These are phyloP conservation scores for Lophura nycthemera DNA, from an alignment of 2,113 vertebrate genomes.

Conservation along the genomic window DNA sequence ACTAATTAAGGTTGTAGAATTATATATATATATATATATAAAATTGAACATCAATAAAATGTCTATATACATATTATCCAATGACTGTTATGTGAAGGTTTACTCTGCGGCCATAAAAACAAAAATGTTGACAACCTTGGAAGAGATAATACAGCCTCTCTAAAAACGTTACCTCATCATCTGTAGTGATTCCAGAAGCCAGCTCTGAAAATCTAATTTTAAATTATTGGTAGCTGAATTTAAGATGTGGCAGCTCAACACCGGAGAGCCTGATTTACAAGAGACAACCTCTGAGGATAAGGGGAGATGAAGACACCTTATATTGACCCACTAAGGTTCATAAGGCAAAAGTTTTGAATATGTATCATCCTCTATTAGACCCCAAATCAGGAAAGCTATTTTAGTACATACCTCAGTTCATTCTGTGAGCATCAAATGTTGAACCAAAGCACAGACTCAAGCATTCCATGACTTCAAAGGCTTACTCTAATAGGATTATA, in stretches of 20 bases:
- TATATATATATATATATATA: background rate
- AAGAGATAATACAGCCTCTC: background rate
- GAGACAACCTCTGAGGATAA: background rate
- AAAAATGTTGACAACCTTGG: fast-evolving
- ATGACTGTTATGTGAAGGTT: background rate
- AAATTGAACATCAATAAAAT: background rate
- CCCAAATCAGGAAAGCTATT: background rate
- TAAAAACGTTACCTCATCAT: background rate
- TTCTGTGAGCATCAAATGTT: background rate
- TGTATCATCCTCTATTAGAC: background rate
- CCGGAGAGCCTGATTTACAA: background rate
- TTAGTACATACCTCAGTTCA: background rate
- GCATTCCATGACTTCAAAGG: background rate
- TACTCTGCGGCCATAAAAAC: background rate
- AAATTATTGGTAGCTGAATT: background rate
- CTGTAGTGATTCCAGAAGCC: background rate
- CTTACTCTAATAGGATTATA: background rate
- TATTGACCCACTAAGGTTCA: background rate
- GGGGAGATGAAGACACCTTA: background rate
- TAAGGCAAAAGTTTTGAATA: background rate
- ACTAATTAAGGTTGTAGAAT: background rate
- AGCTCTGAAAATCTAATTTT: background rate
- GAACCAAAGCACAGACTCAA: background rate
- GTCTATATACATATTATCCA: background rate
- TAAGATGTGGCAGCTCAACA: background rate